Conservation (phyloP, 2,888 invertebrate species). For the Dione juno region DNA sequence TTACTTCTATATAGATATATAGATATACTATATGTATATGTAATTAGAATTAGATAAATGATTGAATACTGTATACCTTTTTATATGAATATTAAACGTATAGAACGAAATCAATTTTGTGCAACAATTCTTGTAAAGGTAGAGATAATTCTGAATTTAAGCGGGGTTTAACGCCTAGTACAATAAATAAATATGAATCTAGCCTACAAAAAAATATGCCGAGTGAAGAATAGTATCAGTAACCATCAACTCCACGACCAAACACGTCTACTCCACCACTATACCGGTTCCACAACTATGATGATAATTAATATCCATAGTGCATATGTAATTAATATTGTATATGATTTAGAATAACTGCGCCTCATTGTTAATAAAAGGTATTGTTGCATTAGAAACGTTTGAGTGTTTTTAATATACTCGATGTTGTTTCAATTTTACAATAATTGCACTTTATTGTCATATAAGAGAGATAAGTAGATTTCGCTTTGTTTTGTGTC, state of each 20-base stretch:
- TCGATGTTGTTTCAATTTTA: constrained; percentile 5
- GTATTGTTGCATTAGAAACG: constrained; percentile 22
- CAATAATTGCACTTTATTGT: background rate
- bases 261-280: background rate
- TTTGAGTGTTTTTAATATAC: constrained; percentile 16
- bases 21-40: constrained; percentile 33
- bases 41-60: background rate
- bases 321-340: constrained; percentile 18
- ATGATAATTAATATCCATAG: constrained; percentile 5
- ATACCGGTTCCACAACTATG: background rate
- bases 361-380: background rate
- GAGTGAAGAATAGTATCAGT: too few relatives aligned
- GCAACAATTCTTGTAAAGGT: too few relatives aligned
- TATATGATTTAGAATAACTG: constrained; percentile 10
- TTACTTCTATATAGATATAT: constrained; percentile 37
- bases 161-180: too few relatives aligned
- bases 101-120: too few relatives aligned
- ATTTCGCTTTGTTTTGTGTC: background rate
- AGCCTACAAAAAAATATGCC: too few relatives aligned
- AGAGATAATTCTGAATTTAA: too few relatives aligned
- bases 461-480: background rate
- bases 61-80: background rate
- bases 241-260: too few relatives aligned
- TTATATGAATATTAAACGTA: too few relatives aligned
- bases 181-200: too few relatives aligned